Percentiles rank a stretch among this genome's conserved stretches.
phyloP scores from a whole-genome alignment of 1,140 invertebrate genomes.

The Heliothis virescens region DNA sequence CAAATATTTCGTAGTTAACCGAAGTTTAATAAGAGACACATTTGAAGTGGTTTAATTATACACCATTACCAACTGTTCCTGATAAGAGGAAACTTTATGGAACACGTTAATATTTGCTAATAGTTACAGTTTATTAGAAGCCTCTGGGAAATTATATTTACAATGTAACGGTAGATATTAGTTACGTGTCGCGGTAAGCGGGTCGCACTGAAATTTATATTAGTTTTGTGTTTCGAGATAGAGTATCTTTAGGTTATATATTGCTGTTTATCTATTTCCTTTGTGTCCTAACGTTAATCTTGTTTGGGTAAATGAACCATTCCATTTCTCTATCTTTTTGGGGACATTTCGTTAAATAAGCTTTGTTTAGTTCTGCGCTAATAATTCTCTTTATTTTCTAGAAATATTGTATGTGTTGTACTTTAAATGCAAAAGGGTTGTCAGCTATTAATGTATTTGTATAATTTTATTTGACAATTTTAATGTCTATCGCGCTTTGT shows the following conservation, averaged over 20 bases:
- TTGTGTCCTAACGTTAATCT: no score
- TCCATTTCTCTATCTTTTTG: no score
- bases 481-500: no score
- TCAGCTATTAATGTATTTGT: no score
- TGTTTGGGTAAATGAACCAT: no score
- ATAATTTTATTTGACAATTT: no score
- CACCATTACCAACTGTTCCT: slow-evolving; percentile 57
- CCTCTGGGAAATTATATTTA: slow-evolving; percentile 60
- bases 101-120: slow-evolving; percentile 54
- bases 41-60: slow-evolving; percentile 57
- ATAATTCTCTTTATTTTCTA: no score
- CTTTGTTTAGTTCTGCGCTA: no score
- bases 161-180: slow-evolving; percentile 53
- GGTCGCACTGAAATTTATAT: slow-evolving; percentile 34
- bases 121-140: slow-evolving; percentile 57
- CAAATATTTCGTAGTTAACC: slow-evolving; percentile 27
- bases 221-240: slow-evolving; percentile 21
- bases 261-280: background rate
- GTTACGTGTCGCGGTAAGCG: slow-evolving; percentile 35
- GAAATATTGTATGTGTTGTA: no score
- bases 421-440: no score
- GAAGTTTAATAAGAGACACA: slow-evolving; percentile 46
- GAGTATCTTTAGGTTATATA: background rate
- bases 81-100: slow-evolving; percentile 58
- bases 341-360: no score